Evolutionary conservation across 2,797 vertebrate species (phyloP).

Genomic region (Spea hammondii): DNA sequence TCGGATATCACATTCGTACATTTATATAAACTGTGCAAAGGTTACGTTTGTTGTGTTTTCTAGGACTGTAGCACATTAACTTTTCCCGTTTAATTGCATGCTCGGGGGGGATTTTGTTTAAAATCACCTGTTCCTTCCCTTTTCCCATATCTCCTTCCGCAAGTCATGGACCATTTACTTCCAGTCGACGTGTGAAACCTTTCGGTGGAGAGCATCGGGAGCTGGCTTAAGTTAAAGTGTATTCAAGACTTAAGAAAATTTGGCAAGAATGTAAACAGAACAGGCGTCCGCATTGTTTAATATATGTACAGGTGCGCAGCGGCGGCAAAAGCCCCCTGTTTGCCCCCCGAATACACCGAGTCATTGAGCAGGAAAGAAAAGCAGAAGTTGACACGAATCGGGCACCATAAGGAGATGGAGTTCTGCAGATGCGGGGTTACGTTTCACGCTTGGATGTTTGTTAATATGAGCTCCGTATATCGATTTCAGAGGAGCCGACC

Average conservation of each 20-base stretch:
- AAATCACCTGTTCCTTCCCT: background rate
- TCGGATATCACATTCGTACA: no score
- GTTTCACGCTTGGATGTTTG: constrained; percentile 66
- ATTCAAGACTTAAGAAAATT: constrained; percentile 23
- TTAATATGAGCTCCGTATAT: constrained; percentile 57
- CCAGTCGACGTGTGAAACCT: constrained; percentile 46
- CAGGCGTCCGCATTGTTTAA: constrained; percentile 34
- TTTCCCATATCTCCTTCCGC: background rate
- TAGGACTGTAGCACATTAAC: no score
- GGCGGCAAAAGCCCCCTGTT: constrained; percentile 50
- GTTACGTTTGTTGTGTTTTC: no score
- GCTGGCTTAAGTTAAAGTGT: constrained; percentile 53
- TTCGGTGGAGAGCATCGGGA: constrained; percentile 51
- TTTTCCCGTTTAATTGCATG: no score
- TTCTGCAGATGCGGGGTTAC: constrained; percentile 65
- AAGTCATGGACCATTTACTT: constrained; percentile 58
- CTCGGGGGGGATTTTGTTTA: background rate
- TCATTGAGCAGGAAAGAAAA: constrained; percentile 64
- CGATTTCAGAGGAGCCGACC: constrained; percentile 53
- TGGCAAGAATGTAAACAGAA: constrained; percentile 27
- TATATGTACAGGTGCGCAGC: constrained; percentile 54
- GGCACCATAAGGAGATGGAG: constrained; percentile 47
- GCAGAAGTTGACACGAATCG: constrained; percentile 57
- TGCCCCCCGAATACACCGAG: constrained; percentile 61
- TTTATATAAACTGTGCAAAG: no score